Conservation (phyloP, 2,888 invertebrate species). For the Thera britannica region DNA sequence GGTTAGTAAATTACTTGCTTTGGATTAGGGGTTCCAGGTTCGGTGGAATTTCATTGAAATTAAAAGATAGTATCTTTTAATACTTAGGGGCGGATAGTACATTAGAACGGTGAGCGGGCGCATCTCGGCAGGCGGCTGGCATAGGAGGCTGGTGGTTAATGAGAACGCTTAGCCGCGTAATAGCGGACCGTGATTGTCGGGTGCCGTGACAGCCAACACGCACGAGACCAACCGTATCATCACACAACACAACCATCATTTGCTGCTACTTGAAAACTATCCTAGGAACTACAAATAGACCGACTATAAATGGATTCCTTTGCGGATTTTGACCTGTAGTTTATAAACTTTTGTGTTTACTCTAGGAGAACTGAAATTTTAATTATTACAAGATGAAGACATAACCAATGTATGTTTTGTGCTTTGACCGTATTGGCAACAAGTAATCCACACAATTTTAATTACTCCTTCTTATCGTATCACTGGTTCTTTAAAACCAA, state of each 20-base stretch:
- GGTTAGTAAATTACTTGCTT: constrained; percentile 38
- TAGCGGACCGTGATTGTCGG: constrained; percentile 67
- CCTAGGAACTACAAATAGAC: constrained; percentile 43
- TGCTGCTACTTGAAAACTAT: constrained; percentile 54
- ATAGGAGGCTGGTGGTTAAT: constrained; percentile 57
- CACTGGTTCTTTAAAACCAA: too few relatives aligned
- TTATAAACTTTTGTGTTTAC: not conserved
- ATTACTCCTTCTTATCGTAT: not conserved
- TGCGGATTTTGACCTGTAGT: constrained; percentile 3
- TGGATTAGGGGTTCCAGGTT: constrained; percentile 34
- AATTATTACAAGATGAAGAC: not conserved
- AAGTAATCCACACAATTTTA: not conserved
- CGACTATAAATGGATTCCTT: constrained; percentile 9
- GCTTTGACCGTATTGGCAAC: not conserved
- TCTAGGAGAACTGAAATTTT: not conserved
- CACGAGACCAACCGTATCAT: constrained; percentile 58
- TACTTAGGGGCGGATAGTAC: constrained; percentile 52
- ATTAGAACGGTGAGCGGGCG: constrained; percentile 47
- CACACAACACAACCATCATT: constrained; percentile 60
- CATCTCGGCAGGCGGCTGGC: constrained; percentile 55
- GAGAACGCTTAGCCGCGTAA: constrained; percentile 71
- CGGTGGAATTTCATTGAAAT: constrained; percentile 52
- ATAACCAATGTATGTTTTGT: not conserved
- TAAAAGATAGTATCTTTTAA: constrained; percentile 65
- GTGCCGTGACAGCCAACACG: constrained; percentile 59